A percentile compares a stretch with the other conserved stretches of the same genome.
Evolutionary conservation across 2,113 vertebrate species (phyloP).

Genomic region (Tylochromis polylepis): DNA sequence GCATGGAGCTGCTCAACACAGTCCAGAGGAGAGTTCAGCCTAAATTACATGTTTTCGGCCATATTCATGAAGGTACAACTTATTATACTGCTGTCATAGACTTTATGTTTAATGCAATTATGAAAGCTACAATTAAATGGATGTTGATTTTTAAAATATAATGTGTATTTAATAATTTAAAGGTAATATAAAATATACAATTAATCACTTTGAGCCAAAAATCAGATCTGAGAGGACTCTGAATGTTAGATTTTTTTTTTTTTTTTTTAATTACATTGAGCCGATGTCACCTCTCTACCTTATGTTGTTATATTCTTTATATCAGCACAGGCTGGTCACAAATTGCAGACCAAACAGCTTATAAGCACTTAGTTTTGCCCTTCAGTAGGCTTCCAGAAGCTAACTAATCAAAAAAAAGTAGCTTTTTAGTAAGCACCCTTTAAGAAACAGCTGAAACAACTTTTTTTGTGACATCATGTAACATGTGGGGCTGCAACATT

Average conservation of each 20-base stretch:
- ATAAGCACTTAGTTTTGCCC: background rate
- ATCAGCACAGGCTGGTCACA: background rate
- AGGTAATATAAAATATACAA: background rate
- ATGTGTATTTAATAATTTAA: background rate
- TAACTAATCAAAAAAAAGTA: background rate
- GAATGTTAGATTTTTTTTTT: background rate
- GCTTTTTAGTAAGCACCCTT: background rate
- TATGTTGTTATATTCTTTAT: background rate
- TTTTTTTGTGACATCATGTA: background rate
- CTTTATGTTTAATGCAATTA: background rate
- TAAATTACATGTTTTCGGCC: conserved; percentile 91
- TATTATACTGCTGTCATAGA: background rate
- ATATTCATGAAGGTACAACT: conserved; percentile 90
- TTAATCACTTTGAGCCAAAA: background rate
- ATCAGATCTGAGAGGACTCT: background rate
- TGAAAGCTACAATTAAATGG: background rate
- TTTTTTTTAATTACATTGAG: no score
- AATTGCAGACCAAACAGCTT: background rate
- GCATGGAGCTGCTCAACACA: conserved; percentile 92
- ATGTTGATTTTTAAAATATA: background rate
- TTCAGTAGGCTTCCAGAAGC: background rate
- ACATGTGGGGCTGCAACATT: no score
- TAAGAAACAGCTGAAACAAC: background rate
- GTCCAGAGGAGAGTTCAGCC: conserved; percentile 93
- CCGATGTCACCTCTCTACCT: no score